phyloP scores from a whole-genome alignment of 1,140 invertebrate genomes.

The Eurosta solidaginis region DNA sequence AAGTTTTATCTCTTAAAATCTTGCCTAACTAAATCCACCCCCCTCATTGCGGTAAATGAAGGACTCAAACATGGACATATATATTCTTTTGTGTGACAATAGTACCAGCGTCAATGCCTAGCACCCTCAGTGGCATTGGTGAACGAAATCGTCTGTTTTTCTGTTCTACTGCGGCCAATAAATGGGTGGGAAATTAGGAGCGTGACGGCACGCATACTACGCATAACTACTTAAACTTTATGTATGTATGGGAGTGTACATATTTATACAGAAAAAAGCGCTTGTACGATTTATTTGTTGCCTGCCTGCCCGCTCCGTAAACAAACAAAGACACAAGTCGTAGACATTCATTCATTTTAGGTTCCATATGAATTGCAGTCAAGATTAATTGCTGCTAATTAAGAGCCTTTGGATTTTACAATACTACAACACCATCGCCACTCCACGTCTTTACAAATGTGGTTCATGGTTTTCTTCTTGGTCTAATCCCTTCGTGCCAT shows the following conservation, averaged over 20 bases:
- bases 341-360: constrained; percentile 7
- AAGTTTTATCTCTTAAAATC: too few species aligned
- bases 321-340: not conserved
- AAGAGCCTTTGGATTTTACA: constrained; percentile 30
- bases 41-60: too few species aligned
- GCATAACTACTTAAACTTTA: not conserved
- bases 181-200: not conserved
- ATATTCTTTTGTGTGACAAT: constrained; percentile 20
- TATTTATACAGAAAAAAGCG: not conserved
- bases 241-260: not conserved
- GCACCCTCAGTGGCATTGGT: not conserved
- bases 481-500: not conserved
- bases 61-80: constrained; percentile 27
- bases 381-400: constrained; percentile 44
- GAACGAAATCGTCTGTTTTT: not conserved
- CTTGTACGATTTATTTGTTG: not conserved
- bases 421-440: not conserved
- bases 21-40: too few species aligned
- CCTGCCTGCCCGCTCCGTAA: too few species aligned
- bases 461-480: not conserved
- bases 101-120: constrained; percentile 15
- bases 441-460: not conserved
- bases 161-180: not conserved
- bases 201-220: not conserved
- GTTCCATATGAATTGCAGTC: constrained; percentile 4